Percentiles rank a stretch among this genome's conserved stretches.
Conservation (phyloP, 92 coral and sea anemone genomes). For the Meandrina meandrites region DNA sequence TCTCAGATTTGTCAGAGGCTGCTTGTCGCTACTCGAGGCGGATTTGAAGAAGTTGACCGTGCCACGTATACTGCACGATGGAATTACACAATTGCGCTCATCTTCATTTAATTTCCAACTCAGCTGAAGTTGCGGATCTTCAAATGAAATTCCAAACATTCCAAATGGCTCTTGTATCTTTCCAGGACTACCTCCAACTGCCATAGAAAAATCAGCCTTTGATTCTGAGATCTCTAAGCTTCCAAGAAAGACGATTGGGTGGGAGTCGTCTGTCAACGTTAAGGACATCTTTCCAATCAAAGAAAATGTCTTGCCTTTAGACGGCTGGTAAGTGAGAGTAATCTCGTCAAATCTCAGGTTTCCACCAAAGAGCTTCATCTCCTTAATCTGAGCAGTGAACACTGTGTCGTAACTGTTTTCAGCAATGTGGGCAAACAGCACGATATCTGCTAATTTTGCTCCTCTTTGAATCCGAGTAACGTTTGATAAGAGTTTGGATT, state of each 20-base stretch:
- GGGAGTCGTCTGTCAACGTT: neutral
- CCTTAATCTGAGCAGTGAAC: conserved; percentile 4
- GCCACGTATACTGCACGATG: conserved; percentile 11
- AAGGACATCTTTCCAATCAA: conserved; percentile 15
- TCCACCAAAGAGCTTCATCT: conserved; percentile 27
- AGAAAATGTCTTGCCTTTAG: neutral
- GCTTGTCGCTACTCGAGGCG: neutral
- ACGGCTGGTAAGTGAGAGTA: conserved; percentile 12
- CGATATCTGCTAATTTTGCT: neutral
- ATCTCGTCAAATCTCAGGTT: neutral
- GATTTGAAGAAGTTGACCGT: conserved; percentile 8
- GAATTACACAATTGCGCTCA: neutral
- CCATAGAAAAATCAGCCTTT: conserved; percentile 11
- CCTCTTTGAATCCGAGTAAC: conserved; percentile 13
- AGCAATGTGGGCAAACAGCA: conserved; percentile 9
- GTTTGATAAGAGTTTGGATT: conserved; percentile 10
- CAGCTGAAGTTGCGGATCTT: conserved; percentile 16
- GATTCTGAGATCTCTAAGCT: conserved; percentile 8
- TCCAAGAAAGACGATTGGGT: neutral
- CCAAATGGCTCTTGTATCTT: conserved; percentile 15
- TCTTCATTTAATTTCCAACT: conserved; percentile 15
- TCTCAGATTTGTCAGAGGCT: conserved; percentile 4
- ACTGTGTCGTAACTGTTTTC: neutral
- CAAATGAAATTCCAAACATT: conserved; percentile 28
- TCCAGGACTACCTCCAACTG: neutral